phyloP scores from a whole-genome alignment of 1,140 invertebrate genomes.

The Trichoplusia ni region DNA sequence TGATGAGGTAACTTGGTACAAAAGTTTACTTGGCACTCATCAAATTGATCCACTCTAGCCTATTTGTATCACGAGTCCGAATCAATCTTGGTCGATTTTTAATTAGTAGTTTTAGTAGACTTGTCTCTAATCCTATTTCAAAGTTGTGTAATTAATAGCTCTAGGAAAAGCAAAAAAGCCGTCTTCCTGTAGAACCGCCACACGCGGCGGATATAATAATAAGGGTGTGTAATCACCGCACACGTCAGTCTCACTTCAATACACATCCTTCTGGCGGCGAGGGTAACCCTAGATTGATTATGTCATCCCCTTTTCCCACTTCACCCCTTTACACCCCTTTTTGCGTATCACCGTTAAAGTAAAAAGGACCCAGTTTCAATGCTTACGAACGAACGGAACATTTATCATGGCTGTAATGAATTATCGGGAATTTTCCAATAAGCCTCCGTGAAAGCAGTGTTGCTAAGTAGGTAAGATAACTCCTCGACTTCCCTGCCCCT shows the following conservation, averaged over 20 bases:
- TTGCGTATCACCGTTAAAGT: conserved; percentile 77
- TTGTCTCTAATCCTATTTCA: no score
- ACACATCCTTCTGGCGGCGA: conserved; percentile 46
- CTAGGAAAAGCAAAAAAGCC: background rate
- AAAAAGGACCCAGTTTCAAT: conserved; percentile 77
- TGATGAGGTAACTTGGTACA: no score
- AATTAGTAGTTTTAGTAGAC: no score
- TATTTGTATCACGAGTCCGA: no score
- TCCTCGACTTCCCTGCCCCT: background rate
- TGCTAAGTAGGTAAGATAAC: background rate
- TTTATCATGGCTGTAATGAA: conserved; percentile 79
- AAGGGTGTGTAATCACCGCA: conserved; percentile 21
- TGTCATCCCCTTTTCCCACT: conserved; percentile 66
- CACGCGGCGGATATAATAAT: conserved; percentile 6
- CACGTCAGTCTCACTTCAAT: conserved; percentile 50
- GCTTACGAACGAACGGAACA: conserved; percentile 63
- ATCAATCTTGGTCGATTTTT: no score
- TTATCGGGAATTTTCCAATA: conserved; percentile 78
- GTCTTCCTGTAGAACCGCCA: background rate
- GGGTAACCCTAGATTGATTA: conserved; percentile 71
- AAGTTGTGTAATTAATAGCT: background rate
- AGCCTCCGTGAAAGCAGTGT: conserved; percentile 34
- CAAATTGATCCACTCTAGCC: no score
- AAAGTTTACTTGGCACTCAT: no score
- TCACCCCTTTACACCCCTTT: conserved; percentile 71